Conservation (phyloP, 2,888 invertebrate species). For the Protonemura montana region DNA sequence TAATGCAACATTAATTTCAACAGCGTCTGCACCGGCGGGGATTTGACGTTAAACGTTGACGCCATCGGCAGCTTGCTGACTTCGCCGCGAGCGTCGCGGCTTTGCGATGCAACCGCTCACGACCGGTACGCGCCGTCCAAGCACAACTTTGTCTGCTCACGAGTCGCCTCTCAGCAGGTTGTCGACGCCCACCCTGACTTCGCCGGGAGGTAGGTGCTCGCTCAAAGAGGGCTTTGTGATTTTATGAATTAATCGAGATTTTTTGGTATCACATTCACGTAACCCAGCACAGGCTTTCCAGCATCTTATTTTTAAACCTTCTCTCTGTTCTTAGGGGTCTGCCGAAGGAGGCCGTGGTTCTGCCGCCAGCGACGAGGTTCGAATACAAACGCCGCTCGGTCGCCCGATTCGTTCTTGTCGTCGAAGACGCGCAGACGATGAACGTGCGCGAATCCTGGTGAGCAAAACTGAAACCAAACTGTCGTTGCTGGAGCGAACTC, state of each 20-base stretch:
- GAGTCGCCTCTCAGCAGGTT: constrained; percentile 67
- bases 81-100: constrained; percentile 63
- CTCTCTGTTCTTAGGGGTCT: constrained; percentile 37
- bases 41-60: constrained; percentile 21
- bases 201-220: constrained; percentile 53
- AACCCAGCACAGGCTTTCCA: no score
- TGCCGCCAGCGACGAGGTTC: constrained; percentile 57
- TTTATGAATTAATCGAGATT: no score
- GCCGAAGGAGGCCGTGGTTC: constrained; percentile 40
- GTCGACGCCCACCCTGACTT: constrained; percentile 66
- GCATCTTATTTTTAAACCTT: background rate
- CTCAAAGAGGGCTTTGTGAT: no score
- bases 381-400: constrained; percentile 62
- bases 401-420: constrained; percentile 65
- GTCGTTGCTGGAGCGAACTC: no score
- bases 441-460: constrained; percentile 65
- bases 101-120: constrained; percentile 70
- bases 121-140: constrained; percentile 70
- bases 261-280: no score
- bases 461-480: background rate
- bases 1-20: no score
- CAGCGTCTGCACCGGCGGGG: constrained; percentile 35
- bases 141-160: constrained; percentile 70
- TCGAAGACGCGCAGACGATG: constrained; percentile 68
- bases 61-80: constrained; percentile 60